phyloP scores from a whole-genome alignment of 2,888 invertebrate species.

The Nomada fucata region DNA sequence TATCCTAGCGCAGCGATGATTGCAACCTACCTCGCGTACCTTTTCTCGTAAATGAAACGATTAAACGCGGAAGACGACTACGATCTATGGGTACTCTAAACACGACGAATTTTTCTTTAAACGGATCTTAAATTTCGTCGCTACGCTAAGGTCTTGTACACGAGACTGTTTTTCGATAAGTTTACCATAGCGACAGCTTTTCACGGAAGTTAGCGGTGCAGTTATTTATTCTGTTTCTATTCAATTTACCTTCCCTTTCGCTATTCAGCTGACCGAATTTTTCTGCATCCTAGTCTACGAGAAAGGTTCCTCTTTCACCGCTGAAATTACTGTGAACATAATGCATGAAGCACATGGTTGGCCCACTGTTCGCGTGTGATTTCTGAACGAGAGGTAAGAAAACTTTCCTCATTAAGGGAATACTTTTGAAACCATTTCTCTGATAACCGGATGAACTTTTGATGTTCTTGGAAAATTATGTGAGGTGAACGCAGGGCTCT shows the following conservation, averaged over 20 bases:
- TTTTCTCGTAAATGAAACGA: conserved; percentile 7
- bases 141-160: too few species aligned
- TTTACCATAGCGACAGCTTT: too few species aligned
- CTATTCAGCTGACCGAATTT: background rate
- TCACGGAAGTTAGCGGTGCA: too few species aligned
- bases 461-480: conserved; percentile 40
- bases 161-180: too few species aligned
- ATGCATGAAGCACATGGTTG: conserved; percentile 4
- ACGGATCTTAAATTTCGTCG: too few species aligned
- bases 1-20: background rate
- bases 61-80: conserved; percentile 7
- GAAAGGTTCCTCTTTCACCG: background rate
- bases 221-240: too few species aligned
- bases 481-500: conserved; percentile 15
- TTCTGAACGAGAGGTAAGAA: conserved; percentile 37
- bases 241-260: background rate
- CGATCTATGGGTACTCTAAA: too few species aligned
- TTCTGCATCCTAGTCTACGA: background rate
- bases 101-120: background rate
- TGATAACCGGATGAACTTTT: conserved; percentile 65
- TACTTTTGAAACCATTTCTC: conserved; percentile 58
- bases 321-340: conserved; percentile 22
- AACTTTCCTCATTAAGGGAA: conserved; percentile 69
- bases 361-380: conserved; percentile 35
- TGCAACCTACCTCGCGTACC: background rate